Evolutionary conservation across 2,797 vertebrate genomes (phyloP), one percentile per base, ranked within the genome.

Genomic region (Mormyrops boulengeri): DNA sequence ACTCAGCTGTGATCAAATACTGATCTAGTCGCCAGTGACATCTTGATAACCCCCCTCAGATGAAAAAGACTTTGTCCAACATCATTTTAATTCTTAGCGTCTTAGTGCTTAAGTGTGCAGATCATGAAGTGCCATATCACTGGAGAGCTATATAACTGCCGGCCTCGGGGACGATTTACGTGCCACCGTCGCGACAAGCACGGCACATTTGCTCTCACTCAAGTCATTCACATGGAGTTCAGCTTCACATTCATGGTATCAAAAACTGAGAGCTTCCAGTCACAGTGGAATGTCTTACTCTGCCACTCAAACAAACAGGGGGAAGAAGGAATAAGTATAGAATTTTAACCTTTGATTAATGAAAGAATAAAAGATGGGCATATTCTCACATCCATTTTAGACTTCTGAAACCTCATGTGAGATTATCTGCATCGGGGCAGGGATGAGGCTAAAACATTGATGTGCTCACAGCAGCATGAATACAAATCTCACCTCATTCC

Each of bases 1-100:
- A 90, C 87, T 38, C 60, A 66, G 34, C 44, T 66, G 87, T 55
- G 26, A n/a, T 38, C 49, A 90, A 82, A 85, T 88, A 82, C 90
- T 89, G 50, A 84, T 90, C 88, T 14, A 90, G 60, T 86, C 91
- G 89, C 30, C 60, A 80, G 66, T 88, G 86, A 84, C 90, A 91
- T 89, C 89, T 92, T 92, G 88, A 92, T 90, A 66, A 90, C 90
- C 66, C 88, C 47, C 69, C 91, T 89, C 90, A 90, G 88, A 89
- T 88, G 41, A 89, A 90, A 77, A 84, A 34, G 41, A 22, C 90
- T 80, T 89, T 91, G 55, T 90, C 88, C 49, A 2, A 89, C 89
- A 91, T 60, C 62, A 90, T 90, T 92, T 90, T 91, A 85, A 90
- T 88, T 88, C 53, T 89, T 69, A 47, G 87, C 86, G 86, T 89